Evolutionary conservation across 2,888 invertebrate genomes (phyloP), one percentile per base, ranked within the genome.

Genomic region (Limnephilus lunatus): DNA sequence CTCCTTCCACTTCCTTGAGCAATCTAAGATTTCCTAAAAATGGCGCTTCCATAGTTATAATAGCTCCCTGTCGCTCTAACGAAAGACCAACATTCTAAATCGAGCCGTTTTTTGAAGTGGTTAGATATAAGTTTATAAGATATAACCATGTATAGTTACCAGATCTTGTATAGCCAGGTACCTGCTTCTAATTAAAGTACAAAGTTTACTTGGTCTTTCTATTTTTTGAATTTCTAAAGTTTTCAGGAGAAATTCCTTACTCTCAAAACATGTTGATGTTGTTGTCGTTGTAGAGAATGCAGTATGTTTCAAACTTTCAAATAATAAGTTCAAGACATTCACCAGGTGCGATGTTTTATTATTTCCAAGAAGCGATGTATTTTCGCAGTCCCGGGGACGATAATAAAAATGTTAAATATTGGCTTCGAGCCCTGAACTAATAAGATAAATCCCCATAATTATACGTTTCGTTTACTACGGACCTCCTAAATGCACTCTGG

Each of bases 291-390:
- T 68, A n/a, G 25, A n/a, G 7, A n/a, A 25, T n/a, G 68, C n/a
- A 25, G 68, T 68, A 68, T 68, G 25, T 68, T 68, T 25, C 7
- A n/a, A 68, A 68, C 68, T 68, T 68, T 25, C 68, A 68, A 68
- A 68, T 25, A 68, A n/a, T 25, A 68, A 68, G 25, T 68, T 68
- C 68, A 68, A 25, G 1, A 68, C 68, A 68, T 82, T 82, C 14
- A 39, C 85, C 44, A 48, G 85, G 85, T 44, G 85, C 44, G n/a
- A 30, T 12, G 48, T 86, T 30, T 86, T 86, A 48, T 86, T 48
- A 44, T 86, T 86, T 86, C 85, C 14, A 48, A 44, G 85, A 86
- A 86, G 48, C 85, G 39, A 86, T 48, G 35, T 86, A 25, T 68
- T 25, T 25, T 68, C 25, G 68, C 68, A 68, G 68, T n/a, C 25